A percentile compares a stretch with the other conserved stretches of the same genome.
Conservation (phyloP, 2,888 invertebrate species). For the Parapristionchus giblindavisi region DNA sequence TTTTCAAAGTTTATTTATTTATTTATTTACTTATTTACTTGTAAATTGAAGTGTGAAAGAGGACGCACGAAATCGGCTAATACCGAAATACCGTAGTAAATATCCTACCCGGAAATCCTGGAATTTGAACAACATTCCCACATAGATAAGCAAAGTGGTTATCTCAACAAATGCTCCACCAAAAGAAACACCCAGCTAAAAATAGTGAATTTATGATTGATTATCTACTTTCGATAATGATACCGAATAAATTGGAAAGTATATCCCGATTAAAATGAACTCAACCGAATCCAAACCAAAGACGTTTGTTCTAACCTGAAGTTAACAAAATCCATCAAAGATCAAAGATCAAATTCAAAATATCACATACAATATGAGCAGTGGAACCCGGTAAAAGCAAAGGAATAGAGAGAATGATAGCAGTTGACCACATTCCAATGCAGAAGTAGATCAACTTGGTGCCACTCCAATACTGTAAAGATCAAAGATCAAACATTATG, state of each 20-base stretch:
- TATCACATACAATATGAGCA: not conserved
- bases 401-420: not conserved
- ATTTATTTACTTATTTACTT: not conserved
- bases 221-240: not conserved
- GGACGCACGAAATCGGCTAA: too few relatives aligned
- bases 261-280: not conserved
- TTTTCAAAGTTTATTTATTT: not conserved
- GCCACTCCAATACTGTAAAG: conserved; percentile 1
- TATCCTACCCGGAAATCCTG: not conserved
- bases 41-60: not conserved
- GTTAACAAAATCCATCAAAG: not conserved
- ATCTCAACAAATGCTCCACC: not conserved
- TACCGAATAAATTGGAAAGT: not conserved
- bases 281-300: not conserved
- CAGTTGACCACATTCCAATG: not conserved
- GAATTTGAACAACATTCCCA: conserved; percentile 13
- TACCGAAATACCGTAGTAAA: not conserved
- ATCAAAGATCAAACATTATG: not conserved
- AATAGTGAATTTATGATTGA: not conserved
- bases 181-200: not conserved
- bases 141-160: not conserved
- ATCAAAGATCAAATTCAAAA: not conserved
- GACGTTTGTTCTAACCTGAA: not conserved
- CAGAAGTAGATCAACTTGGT: conserved; percentile 1
- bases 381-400: not conserved